phyloP scores from a whole-genome alignment of 2,113 vertebrate species.

The Antigone vipio region DNA sequence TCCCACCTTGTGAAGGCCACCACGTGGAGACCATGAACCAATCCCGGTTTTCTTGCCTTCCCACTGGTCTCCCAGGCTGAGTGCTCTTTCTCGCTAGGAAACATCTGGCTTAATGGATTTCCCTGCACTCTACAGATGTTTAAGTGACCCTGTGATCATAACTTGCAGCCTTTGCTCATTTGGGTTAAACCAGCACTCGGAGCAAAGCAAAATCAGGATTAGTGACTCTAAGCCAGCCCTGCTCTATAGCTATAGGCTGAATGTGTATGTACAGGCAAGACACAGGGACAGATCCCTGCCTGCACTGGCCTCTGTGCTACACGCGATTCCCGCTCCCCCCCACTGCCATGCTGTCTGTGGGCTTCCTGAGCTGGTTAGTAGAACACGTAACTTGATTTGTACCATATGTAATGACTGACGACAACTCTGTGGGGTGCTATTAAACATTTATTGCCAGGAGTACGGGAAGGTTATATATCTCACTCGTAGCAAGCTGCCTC shows the following conservation, averaged over 20 bases:
- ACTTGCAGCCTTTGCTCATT: neutral
- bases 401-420: slow-evolving; percentile 43
- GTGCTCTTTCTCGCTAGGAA: neutral
- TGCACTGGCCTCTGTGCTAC: neutral
- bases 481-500: neutral
- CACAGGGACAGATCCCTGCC: neutral
- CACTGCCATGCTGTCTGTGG: neutral
- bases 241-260: neutral
- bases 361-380: slow-evolving; percentile 31
- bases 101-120: neutral
- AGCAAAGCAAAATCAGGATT: neutral
- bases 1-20: neutral
- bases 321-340: rapidly evolving
- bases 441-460: slow-evolving; percentile 47
- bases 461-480: slow-evolving; percentile 22
- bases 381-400: slow-evolving; percentile 55
- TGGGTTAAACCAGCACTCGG: neutral
- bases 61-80: neutral
- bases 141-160: neutral
- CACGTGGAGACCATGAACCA: neutral
- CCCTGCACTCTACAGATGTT: neutral
- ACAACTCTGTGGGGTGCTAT: slow-evolving; percentile 53
- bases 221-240: neutral
- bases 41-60: neutral
- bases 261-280: rapidly evolving